phyloP scores from a whole-genome alignment of 2,888 invertebrate genomes.

The Eristalis tenax region DNA sequence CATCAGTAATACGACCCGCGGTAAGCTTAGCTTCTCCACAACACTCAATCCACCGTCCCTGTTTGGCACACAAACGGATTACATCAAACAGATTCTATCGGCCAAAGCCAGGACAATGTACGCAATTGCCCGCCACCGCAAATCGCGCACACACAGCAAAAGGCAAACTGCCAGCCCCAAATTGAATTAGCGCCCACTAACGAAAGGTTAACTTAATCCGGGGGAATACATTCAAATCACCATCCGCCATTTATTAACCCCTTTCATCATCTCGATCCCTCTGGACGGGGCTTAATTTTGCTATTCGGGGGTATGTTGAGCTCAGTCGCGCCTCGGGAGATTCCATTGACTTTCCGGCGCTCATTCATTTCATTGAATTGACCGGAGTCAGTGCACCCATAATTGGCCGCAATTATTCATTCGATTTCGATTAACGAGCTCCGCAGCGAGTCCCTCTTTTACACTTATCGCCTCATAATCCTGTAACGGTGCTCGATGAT shows the following conservation, averaged over 20 bases:
- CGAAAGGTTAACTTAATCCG: constrained; percentile 21
- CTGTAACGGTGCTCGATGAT: not conserved
- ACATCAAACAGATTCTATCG: not conserved
- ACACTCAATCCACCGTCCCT: not conserved
- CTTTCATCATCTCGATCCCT: constrained; percentile 12
- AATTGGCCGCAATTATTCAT: constrained; percentile 59
- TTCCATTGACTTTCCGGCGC: not conserved
- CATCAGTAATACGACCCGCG: not conserved
- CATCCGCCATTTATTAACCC: not conserved
- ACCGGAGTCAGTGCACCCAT: constrained; percentile 40
- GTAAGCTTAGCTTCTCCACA: not conserved
- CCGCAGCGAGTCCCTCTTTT: not conserved
- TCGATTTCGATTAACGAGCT: constrained; percentile 34
- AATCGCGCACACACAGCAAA: not conserved
- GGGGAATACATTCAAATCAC: constrained; percentile 17
- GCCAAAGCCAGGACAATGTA: not conserved
- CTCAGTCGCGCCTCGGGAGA: not conserved
- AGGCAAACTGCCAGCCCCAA: constrained; percentile 6
- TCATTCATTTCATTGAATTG: constrained; percentile 15
- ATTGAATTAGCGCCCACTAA: constrained; percentile 39
- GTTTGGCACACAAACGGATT: not conserved
- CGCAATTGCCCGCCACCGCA: not conserved
- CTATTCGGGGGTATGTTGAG: too few relatives aligned
- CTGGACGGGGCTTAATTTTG: constrained; percentile 1
- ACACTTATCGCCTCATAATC: constrained; percentile 4